Evolutionary conservation across 2,113 vertebrate species (phyloP).

Genomic region (Paraplagusia blochii): DNA sequence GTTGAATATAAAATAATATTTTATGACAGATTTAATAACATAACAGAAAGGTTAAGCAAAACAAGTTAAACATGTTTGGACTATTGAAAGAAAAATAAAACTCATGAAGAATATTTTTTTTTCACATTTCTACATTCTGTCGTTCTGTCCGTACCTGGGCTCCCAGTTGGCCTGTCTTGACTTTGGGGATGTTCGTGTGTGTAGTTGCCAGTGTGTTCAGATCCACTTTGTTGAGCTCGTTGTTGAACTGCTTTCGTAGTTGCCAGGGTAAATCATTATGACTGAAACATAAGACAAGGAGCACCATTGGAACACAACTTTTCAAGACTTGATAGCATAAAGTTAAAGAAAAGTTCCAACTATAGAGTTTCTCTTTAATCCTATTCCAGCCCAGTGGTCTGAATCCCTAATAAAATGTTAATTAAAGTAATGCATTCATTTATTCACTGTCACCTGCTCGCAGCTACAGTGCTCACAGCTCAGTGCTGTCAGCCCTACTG

Average conservation of each 20-base stretch:
- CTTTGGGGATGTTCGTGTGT: constrained; percentile 93
- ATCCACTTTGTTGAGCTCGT: constrained; percentile 77
- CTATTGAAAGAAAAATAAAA: too few relatives aligned
- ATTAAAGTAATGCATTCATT: too few relatives aligned
- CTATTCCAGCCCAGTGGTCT: background rate
- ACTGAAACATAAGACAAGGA: constrained; percentile 63
- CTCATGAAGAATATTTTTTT: background rate
- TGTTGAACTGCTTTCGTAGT: constrained; percentile 80
- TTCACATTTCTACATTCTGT: background rate
- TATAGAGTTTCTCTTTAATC: background rate
- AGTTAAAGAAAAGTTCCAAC: too few relatives aligned
- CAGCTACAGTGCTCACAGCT: too few relatives aligned
- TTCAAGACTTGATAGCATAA: too few relatives aligned
- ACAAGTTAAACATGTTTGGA: too few relatives aligned
- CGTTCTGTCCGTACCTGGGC: constrained; percentile 80
- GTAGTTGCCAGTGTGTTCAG: constrained; percentile 74
- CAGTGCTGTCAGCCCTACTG: too few relatives aligned
- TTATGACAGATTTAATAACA: too few relatives aligned
- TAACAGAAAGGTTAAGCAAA: too few relatives aligned
- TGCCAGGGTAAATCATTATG: constrained; percentile 96
- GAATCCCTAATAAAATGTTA: background rate
- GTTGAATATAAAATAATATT: too few relatives aligned
- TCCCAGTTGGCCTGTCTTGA: constrained; percentile 79
- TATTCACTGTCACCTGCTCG: too few relatives aligned
- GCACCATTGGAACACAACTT: too few relatives aligned